Evolutionary conservation across 2,113 vertebrate species (phyloP).

Genomic region (Hypomesus transpacificus): DNA sequence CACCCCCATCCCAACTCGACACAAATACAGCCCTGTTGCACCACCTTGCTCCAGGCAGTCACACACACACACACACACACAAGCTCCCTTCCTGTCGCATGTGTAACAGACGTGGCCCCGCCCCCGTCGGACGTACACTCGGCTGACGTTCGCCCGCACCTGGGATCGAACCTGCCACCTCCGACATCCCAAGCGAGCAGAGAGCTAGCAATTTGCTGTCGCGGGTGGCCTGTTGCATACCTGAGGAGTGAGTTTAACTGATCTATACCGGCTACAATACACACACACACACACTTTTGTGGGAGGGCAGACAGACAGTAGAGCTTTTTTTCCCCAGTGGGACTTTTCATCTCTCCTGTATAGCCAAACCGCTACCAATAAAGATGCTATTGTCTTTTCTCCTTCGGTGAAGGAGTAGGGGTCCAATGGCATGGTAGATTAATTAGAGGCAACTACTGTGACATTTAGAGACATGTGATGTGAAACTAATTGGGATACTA

Average conservation of each 20-base stretch:
- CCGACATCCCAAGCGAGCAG: too few relatives aligned
- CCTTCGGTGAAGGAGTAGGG: slow-evolving; percentile 1
- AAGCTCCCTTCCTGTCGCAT: not conserved
- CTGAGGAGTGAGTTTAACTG: too few relatives aligned
- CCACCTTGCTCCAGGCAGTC: slow-evolving; percentile 3
- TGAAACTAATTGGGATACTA: slow-evolving; percentile 28
- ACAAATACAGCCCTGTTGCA: slow-evolving; percentile 18
- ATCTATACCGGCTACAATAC: not conserved
- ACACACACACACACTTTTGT: not conserved
- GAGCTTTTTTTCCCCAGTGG: not conserved
- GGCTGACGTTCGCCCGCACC: too few relatives aligned
- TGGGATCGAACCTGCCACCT: too few relatives aligned
- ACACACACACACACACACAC: slow-evolving; percentile 6
- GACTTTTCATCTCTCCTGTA: slow-evolving; percentile 2
- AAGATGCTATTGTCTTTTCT: slow-evolving; percentile 29
- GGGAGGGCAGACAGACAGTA: not conserved
- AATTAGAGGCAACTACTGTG: slow-evolving; percentile 17
- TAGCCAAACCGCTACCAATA: slow-evolving; percentile 13
- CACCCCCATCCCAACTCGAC: slow-evolving; percentile 29
- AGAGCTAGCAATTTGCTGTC: too few relatives aligned
- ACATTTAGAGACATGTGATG: slow-evolving; percentile 18
- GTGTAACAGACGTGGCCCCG: too few relatives aligned
- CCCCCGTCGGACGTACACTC: too few relatives aligned
- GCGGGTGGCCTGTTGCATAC: too few relatives aligned
- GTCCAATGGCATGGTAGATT: slow-evolving; percentile 10